Evolutionary conservation across 1,140 invertebrate genomes (phyloP).

Genomic region (Neodiprion fabricii): DNA sequence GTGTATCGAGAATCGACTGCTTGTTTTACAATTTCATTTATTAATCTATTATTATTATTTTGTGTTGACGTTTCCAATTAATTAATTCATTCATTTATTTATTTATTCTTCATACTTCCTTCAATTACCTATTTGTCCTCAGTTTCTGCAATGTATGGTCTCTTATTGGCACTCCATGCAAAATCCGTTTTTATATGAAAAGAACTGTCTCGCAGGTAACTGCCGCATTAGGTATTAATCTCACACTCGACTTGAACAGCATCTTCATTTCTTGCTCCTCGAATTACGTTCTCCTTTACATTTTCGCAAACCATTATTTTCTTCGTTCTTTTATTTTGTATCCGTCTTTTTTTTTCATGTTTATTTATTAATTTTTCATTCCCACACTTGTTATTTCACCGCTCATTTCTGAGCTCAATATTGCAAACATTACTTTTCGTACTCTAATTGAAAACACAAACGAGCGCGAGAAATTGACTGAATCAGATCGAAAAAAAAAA

Average conservation of each 20-base stretch:
- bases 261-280: neutral
- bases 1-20: no score
- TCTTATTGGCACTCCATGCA: neutral
- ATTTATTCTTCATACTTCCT: neutral
- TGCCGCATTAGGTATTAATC: neutral
- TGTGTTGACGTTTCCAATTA: no score
- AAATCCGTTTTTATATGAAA: neutral
- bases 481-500: no score
- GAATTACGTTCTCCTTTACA: no score
- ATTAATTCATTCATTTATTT: neutral
- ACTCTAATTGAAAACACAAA: no score
- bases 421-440: no score
- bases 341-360: conserved; percentile 26
- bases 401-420: neutral
- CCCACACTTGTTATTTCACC: no score
- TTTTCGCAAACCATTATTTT: neutral
- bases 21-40: no score
- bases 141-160: neutral
- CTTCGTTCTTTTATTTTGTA: neutral
- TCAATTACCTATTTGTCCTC: neutral
- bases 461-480: no score
- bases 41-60: no score
- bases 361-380: conserved; percentile 21
- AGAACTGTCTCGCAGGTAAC: neutral
- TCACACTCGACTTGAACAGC: neutral